Percentiles rank a stretch among this genome's conserved stretches.
These are phyloP conservation scores for Daktulosphaira vitifoliae DNA, from an alignment of 1,140 invertebrate species.

Conservation along the genomic window DNA sequence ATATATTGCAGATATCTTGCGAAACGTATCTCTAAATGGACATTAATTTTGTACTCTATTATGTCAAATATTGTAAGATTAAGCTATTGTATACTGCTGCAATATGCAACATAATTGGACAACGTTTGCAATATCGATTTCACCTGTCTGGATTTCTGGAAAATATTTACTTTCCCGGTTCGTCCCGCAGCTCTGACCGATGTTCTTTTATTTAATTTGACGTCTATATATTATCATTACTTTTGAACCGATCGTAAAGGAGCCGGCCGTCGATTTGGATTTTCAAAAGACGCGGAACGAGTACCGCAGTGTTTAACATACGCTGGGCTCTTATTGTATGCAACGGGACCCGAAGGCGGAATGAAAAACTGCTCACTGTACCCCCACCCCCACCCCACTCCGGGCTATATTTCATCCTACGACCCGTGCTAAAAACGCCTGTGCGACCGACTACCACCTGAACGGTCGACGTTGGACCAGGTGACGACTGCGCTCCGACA, in stretches of 20 bases:
- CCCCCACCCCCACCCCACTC: neutral
- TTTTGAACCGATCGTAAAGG: constrained; percentile 1
- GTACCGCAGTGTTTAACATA: neutral
- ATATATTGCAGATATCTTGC: too few species aligned
- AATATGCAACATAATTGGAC: too few species aligned
- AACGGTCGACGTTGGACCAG: neutral
- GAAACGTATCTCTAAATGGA: too few species aligned
- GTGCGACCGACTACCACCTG: neutral
- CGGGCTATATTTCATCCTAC: constrained; percentile 1
- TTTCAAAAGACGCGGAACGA: too few species aligned
- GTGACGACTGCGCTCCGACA: constrained; percentile 10
- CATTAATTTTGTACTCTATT: too few species aligned
- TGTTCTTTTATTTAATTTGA: constrained; percentile 30
- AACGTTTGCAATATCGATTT: constrained; percentile 16
- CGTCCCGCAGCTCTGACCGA: constrained; percentile 10
- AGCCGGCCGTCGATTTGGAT: neutral
- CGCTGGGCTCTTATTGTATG: neutral
- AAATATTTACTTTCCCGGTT: constrained; percentile 23
- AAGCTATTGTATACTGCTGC: too few species aligned
- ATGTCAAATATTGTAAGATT: too few species aligned
- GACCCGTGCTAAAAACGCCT: constrained; percentile 17
- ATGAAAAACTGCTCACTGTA: neutral
- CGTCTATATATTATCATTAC: constrained; percentile 29
- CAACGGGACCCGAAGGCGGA: neutral
- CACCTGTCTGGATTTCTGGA: constrained; percentile 21